Percentiles rank a stretch among this genome's conserved stretches.
These are phyloP conservation scores for Omphaloscelis lunosa DNA, from an alignment of 2,888 invertebrate species.

Conservation along the genomic window DNA sequence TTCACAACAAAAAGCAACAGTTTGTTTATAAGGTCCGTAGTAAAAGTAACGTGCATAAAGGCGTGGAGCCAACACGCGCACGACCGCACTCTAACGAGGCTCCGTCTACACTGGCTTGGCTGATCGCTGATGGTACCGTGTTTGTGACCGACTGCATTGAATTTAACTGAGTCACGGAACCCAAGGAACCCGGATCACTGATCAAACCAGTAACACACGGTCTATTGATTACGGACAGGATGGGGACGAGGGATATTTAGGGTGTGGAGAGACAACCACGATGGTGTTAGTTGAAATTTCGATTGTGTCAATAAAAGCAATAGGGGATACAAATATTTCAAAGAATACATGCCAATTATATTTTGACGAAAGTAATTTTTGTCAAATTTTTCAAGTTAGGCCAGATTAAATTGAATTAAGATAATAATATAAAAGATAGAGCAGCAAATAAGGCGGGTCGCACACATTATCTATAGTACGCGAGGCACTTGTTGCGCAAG, in stretches of 20 bases:
- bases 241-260: conserved; percentile 75
- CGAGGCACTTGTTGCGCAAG: conserved; percentile 86
- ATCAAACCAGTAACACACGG: conserved; percentile 81
- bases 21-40: conserved; percentile 79
- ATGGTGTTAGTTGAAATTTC: conserved; percentile 38
- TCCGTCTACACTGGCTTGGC: conserved; percentile 82
- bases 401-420: conserved; percentile 46
- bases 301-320: conserved; percentile 29
- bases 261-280: conserved; percentile 69
- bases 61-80: conserved; percentile 71
- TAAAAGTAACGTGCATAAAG: conserved; percentile 75
- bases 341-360: background rate
- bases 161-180: conserved; percentile 86
- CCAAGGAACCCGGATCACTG: conserved; percentile 83
- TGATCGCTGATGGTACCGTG: conserved; percentile 74
- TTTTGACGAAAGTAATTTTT: background rate
- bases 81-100: conserved; percentile 80
- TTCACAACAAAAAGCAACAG: conserved; percentile 73
- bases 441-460: conserved; percentile 70
- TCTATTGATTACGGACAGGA: conserved; percentile 81
- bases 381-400: background rate
- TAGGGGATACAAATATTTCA: conserved; percentile 20
- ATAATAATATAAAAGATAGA: conserved; percentile 72
- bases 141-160: conserved; percentile 80
- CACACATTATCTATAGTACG: conserved; percentile 73